These are phyloP conservation scores for Andrena chrysosceles DNA, from an alignment of 2,888 invertebrate species.

Conservation along the genomic window DNA sequence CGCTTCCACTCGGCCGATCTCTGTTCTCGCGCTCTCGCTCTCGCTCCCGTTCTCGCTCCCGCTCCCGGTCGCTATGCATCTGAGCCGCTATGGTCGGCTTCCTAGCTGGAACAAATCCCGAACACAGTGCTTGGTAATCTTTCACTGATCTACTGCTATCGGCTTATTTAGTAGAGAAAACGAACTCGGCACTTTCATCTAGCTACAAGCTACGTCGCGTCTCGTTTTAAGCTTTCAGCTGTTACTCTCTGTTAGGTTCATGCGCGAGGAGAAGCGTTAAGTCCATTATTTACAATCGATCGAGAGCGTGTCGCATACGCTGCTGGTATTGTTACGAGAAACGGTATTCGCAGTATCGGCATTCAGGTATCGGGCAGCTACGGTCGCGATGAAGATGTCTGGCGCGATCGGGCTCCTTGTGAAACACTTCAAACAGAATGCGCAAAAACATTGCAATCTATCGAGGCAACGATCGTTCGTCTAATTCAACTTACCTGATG, in stretches of 20 bases:
- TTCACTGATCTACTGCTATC: constrained; percentile 73
- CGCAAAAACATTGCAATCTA: background rate
- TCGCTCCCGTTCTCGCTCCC: constrained; percentile 82
- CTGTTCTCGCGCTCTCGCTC: constrained; percentile 78
- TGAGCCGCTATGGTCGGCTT: constrained; percentile 87
- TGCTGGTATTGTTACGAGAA: background rate
- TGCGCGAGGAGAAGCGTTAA: constrained; percentile 72
- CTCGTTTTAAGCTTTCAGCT: background rate
- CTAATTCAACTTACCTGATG: constrained; percentile 65
- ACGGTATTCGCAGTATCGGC: background rate
- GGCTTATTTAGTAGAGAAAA: constrained; percentile 38
- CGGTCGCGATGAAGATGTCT: background rate
- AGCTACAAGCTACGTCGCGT: constrained; percentile 10
- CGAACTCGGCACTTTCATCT: constrained; percentile 7
- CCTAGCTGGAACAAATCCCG: constrained; percentile 88
- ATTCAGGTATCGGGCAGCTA: background rate
- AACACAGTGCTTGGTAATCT: constrained; percentile 84
- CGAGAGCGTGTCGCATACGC: background rate
- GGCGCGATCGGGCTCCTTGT: background rate
- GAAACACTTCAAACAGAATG: background rate
- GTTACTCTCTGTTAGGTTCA: constrained; percentile 3
- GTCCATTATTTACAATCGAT: background rate
- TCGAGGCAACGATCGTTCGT: constrained; percentile 22
- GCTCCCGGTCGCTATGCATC: constrained; percentile 86
- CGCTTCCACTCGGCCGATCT: constrained; percentile 79